phyloP scores from a whole-genome alignment of 1,140 invertebrate species.

The Pseudomyrmex dendroicus region DNA sequence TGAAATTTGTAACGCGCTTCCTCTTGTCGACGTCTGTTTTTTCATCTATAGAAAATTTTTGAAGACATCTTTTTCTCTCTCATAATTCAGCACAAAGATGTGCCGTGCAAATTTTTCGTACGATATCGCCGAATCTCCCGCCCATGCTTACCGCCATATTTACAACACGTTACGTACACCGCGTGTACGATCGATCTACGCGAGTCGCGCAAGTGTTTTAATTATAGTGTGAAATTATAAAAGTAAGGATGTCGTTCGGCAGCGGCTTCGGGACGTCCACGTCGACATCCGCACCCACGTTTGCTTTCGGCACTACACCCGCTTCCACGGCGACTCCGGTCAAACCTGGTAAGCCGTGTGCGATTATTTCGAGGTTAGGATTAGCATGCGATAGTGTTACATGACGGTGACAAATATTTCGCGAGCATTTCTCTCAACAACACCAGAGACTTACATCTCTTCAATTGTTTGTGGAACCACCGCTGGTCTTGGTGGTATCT shows the following conservation, averaged over 20 bases:
- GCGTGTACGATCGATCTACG: background rate
- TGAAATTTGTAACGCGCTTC: too few species aligned
- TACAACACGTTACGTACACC: too few species aligned
- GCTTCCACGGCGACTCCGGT: slow-evolving; percentile 78
- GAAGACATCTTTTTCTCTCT: too few species aligned
- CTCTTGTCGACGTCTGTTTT: too few species aligned
- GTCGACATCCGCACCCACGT: slow-evolving; percentile 76
- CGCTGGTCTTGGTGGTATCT: slow-evolving; percentile 48
- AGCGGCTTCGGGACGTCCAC: slow-evolving; percentile 78
- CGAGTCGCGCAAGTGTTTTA: background rate
- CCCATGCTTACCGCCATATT: background rate
- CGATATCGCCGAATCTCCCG: slow-evolving; percentile 12
- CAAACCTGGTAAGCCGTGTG: slow-evolving; percentile 77
- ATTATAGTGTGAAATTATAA: background rate
- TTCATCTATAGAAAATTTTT: too few species aligned
- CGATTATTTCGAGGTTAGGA: slow-evolving; percentile 36
- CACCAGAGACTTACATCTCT: background rate
- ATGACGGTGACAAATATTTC: background rate
- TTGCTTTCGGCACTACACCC: slow-evolving; percentile 77
- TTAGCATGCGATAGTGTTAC: background rate
- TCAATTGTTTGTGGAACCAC: slow-evolving; percentile 38
- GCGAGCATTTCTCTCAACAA: too few species aligned
- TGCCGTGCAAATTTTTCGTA: slow-evolving; percentile 19
- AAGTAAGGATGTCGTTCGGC: slow-evolving; percentile 80
- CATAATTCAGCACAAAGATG: background rate